Percentiles rank a stretch among this genome's conserved stretches.
Evolutionary conservation across 1,140 invertebrate genomes (phyloP).

Genomic region (Nephotettix cincticeps): DNA sequence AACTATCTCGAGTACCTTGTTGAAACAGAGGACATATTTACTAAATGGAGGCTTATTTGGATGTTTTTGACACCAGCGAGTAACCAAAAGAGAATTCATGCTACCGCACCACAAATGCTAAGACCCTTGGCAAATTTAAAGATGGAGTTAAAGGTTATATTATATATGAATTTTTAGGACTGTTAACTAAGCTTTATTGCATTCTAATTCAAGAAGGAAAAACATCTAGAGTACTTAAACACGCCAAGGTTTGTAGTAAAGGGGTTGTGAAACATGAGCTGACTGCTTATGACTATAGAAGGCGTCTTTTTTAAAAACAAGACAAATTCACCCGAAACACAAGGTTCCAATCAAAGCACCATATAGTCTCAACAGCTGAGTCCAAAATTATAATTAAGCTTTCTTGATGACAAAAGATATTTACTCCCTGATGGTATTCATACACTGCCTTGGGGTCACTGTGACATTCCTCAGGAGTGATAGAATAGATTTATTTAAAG

Average conservation of each 20-base stretch:
- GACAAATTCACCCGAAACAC: not conserved
- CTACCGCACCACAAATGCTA: constrained; percentile 41
- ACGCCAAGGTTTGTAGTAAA: not conserved
- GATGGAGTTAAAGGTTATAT: constrained; percentile 48
- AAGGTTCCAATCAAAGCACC: not conserved
- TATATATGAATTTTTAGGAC: constrained; percentile 46
- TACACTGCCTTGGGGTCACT: not conserved
- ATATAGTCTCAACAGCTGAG: too few species aligned
- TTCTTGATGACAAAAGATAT: not conserved
- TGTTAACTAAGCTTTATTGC: constrained; percentile 49
- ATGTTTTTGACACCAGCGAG: constrained; percentile 31
- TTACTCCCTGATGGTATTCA: not conserved
- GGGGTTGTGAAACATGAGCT: not conserved
- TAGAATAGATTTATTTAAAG: not conserved
- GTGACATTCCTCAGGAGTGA: not conserved
- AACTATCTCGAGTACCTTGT: constrained; percentile 18
- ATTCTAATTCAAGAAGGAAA: not conserved
- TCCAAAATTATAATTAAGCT: not conserved
- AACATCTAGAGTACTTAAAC: not conserved
- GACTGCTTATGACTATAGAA: not conserved
- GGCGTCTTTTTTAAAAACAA: not conserved
- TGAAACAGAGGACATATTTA: constrained; percentile 30
- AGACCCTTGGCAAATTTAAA: constrained; percentile 52
- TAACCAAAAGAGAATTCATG: constrained; percentile 16
- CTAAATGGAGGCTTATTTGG: not conserved